These are phyloP conservation scores for Micromussa lordhowensis DNA, from an alignment of 92 coral and sea anemone genomes.

Conservation along the genomic window DNA sequence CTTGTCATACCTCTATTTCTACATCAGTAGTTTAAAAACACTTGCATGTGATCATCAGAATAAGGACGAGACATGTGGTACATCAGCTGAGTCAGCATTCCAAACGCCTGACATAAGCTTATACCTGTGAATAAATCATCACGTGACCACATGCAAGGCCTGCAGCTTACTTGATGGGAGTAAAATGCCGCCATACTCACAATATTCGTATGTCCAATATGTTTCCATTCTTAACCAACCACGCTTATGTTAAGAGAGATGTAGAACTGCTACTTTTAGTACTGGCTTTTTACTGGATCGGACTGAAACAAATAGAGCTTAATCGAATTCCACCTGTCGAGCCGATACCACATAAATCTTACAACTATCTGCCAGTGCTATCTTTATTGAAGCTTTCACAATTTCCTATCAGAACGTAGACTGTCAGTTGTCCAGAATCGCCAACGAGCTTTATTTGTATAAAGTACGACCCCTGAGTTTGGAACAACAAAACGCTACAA, in stretches of 20 bases:
- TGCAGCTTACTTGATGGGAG: not conserved
- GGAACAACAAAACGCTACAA: not conserved
- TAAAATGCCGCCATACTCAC: not conserved
- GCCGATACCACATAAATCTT: no score
- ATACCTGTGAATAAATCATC: conserved; percentile 12
- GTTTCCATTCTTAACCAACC: not conserved
- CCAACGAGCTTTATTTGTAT: no score
- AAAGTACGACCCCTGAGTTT: not conserved
- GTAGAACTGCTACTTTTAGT: no score
- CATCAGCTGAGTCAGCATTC: conserved; percentile 28
- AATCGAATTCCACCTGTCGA: no score
- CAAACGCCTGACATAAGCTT: conserved; percentile 14
- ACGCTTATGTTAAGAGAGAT: no score
- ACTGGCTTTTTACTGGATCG: no score
- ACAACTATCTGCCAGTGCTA: no score
- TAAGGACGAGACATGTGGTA: conserved; percentile 51
- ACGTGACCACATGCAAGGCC: conserved; percentile 7
- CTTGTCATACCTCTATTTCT: no score
- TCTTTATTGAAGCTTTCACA: no score
- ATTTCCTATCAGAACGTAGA: no score
- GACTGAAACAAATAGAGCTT: no score
- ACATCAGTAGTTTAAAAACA: not conserved
- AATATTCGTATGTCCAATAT: not conserved
- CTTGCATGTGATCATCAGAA: conserved; percentile 42
- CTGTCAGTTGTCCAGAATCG: no score